phyloP scores from a whole-genome alignment of 2,888 invertebrate species.

The Drosophila paracracens region DNA sequence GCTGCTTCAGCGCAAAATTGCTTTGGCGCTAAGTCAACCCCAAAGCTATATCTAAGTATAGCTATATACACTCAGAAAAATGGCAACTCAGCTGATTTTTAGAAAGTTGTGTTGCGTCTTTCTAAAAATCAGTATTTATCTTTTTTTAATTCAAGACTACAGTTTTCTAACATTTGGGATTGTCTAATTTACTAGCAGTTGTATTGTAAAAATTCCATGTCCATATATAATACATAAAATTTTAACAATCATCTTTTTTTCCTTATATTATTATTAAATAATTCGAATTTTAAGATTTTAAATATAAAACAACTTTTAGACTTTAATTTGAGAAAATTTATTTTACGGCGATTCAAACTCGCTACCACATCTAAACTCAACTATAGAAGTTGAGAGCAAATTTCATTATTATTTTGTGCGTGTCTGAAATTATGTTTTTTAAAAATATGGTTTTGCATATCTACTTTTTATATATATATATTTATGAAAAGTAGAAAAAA shows the following conservation, averaged over 20 bases:
- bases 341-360: background rate
- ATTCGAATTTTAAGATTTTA: background rate
- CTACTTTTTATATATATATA: background rate
- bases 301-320: background rate
- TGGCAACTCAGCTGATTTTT: background rate
- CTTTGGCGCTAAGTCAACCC: constrained; percentile 44
- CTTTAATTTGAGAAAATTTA: background rate
- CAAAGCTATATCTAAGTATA: constrained; percentile 11
- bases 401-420: background rate
- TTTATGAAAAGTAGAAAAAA: background rate
- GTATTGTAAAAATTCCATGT: background rate
- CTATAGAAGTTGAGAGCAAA: background rate
- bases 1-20: constrained; percentile 32
- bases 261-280: background rate
- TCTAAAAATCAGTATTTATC: background rate
- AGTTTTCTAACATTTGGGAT: background rate
- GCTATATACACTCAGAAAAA: constrained; percentile 1
- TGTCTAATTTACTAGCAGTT: too few relatives aligned
- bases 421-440: background rate
- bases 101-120: background rate
- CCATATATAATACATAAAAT: background rate
- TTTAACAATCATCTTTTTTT: background rate
- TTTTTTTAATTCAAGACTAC: background rate
- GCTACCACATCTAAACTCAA: background rate
- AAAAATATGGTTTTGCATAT: background rate